Conservation (phyloP, 2,797 vertebrate genomes). For the Periparus ater region DNA sequence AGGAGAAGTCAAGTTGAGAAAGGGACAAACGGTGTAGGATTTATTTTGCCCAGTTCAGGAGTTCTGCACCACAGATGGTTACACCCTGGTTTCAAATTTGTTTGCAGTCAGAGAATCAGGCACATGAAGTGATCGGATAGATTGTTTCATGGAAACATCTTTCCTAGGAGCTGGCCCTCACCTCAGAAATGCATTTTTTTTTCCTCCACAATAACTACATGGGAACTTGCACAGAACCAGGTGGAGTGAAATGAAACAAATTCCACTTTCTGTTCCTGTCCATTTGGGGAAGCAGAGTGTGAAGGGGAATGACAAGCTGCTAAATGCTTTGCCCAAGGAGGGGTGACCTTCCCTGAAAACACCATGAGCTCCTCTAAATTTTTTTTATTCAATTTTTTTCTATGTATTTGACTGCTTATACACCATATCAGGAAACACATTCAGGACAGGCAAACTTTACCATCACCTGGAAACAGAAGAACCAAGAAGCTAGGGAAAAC, state of each 20-base stretch:
- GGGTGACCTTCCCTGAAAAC: not conserved
- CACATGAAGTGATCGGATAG: not conserved
- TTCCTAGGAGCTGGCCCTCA: not conserved
- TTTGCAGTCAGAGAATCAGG: not conserved
- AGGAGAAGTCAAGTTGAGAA: not conserved
- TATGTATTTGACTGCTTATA: not conserved
- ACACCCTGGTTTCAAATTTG: not conserved
- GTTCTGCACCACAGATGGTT: not conserved
- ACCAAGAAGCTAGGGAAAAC: not conserved
- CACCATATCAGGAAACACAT: not conserved
- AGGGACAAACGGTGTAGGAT: not conserved
- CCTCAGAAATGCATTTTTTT: not conserved
- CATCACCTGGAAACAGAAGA: not conserved
- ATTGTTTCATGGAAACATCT: not conserved
- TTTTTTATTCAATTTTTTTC: not conserved
- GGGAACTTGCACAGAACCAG: not conserved
- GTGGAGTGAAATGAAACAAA: not conserved
- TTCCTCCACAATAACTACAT: not conserved
- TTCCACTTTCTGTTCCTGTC: not conserved
- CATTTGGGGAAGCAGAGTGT: not conserved
- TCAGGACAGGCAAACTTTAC: not conserved
- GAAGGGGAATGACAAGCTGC: conserved; percentile 12
- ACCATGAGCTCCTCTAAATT: not conserved
- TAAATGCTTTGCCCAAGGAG: not conserved
- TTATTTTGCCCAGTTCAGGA: not conserved